A percentile compares a stretch with the other conserved stretches of the same genome.
These are phyloP conservation scores for Pantelozetes paolii DNA, from an alignment of 2,888 invertebrate genomes.

Conservation along the genomic window DNA sequence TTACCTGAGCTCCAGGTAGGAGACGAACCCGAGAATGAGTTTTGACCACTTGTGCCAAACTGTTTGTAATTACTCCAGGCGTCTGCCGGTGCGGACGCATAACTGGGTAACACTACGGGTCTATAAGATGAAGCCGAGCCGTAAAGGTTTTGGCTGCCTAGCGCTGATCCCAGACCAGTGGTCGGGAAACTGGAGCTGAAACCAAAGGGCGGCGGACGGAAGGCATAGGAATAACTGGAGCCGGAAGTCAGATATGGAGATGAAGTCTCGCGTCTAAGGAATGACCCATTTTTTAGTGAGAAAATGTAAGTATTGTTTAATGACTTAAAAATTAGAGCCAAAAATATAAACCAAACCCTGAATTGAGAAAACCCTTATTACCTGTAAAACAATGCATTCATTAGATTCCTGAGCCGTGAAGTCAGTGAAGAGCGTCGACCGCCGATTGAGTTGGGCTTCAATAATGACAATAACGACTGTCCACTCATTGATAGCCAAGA, in stretches of 20 bases:
- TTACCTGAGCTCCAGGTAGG: constrained; percentile 1
- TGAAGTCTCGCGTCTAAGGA: constrained; percentile 37
- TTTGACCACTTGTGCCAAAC: constrained; percentile 6
- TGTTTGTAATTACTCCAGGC: constrained; percentile 36
- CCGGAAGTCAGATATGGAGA: constrained; percentile 36
- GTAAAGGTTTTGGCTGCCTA: constrained; percentile 11
- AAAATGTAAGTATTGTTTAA: neutral
- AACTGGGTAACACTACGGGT: constrained; percentile 40
- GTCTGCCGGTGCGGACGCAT: neutral
- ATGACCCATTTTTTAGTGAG: constrained; percentile 19
- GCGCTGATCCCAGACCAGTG: constrained; percentile 11
- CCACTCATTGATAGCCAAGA: neutral
- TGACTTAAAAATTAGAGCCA: constrained; percentile 13
- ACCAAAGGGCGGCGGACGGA: constrained; percentile 40
- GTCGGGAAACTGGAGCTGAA: constrained; percentile 15
- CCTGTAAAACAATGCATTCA: constrained; percentile 43
- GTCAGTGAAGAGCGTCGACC: constrained; percentile 42
- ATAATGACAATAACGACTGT: constrained; percentile 19
- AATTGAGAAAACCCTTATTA: constrained; percentile 28
- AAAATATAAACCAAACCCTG: constrained; percentile 2
- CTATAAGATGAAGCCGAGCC: constrained; percentile 38
- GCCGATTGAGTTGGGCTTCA: constrained; percentile 2
- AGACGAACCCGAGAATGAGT: neutral
- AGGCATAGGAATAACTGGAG: constrained; percentile 41
- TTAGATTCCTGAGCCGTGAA: constrained; percentile 39